These are phyloP conservation scores for Dichetophora obliterata DNA, from an alignment of 2,888 invertebrate genomes.

Conservation along the genomic window DNA sequence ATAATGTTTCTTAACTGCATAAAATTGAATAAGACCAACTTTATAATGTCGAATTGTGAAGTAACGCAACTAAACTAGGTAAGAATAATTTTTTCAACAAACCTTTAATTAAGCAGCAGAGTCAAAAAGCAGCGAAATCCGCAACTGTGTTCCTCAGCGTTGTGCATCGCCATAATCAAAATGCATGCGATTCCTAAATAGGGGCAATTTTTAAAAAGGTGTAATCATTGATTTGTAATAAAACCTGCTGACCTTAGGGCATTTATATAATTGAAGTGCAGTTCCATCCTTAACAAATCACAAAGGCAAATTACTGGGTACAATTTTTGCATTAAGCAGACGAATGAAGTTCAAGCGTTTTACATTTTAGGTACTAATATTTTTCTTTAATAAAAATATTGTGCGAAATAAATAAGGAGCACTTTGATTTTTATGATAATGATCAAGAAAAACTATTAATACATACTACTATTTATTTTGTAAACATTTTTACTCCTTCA, in stretches of 20 bases:
- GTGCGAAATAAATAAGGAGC: too few relatives aligned
- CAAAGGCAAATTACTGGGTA: constrained; percentile 5
- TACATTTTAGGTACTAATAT: too few relatives aligned
- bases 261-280: constrained; percentile 41
- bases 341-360: not conserved
- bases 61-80: too few relatives aligned
- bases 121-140: not conserved
- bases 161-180: not conserved
- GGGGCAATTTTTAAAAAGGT: constrained; percentile 33
- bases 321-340: not conserved
- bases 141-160: not conserved
- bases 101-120: not conserved
- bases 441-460: too few relatives aligned
- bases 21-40: too few relatives aligned
- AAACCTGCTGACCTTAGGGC: constrained; percentile 46
- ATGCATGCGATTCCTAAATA: constrained; percentile 9
- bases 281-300: constrained; percentile 23
- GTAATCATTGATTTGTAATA: constrained; percentile 46
- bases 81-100: too few relatives aligned
- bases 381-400: too few relatives aligned
- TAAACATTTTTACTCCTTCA: too few relatives aligned
- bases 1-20: too few relatives aligned
- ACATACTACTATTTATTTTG: too few relatives aligned
- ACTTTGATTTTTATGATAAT: too few relatives aligned
- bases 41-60: too few relatives aligned